Conservation (phyloP, 2,113 vertebrate species). For the Salvelinus alpinus region DNA sequence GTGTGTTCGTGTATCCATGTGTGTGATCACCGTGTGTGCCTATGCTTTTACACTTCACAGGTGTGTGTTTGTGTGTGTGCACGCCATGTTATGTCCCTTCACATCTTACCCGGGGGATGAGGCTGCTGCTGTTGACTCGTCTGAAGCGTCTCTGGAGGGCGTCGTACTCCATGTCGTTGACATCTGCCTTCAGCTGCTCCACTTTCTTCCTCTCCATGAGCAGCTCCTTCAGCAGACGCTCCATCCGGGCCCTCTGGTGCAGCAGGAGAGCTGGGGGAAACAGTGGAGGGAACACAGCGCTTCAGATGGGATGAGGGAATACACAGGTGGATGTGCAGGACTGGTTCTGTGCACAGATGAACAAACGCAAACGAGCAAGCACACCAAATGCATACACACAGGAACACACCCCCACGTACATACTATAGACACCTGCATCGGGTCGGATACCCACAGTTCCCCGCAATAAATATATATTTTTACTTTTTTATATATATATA, state of each 20-base stretch:
- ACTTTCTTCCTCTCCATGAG: slow-evolving; percentile 89
- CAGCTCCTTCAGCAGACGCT: slow-evolving; percentile 93
- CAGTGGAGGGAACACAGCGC: background rate
- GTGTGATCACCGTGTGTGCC: background rate
- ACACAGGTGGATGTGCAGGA: too few relatives aligned
- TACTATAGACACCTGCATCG: background rate
- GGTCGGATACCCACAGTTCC: too few relatives aligned
- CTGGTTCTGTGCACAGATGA: too few relatives aligned
- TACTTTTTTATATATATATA: too few relatives aligned
- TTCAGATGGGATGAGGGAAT: background rate
- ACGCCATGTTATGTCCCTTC: background rate
- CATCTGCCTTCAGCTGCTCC: slow-evolving; percentile 89
- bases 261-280: slow-evolving; percentile 86
- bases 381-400: too few relatives aligned
- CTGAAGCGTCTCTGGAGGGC: slow-evolving; percentile 94
- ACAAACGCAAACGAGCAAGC: too few relatives aligned
- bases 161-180: slow-evolving; percentile 96
- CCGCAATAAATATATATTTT: too few relatives aligned
- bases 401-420: too few relatives aligned
- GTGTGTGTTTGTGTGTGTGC: background rate
- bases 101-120: slow-evolving; percentile 86
- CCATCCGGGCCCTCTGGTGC: slow-evolving; percentile 97
- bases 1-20: background rate
- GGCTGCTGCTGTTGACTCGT: slow-evolving; percentile 89
- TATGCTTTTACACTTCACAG: background rate